A percentile compares a stretch with the other conserved stretches of the same genome.
Evolutionary conservation across 2,888 invertebrate species (phyloP).

Genomic region (Halocaridina rubra): DNA sequence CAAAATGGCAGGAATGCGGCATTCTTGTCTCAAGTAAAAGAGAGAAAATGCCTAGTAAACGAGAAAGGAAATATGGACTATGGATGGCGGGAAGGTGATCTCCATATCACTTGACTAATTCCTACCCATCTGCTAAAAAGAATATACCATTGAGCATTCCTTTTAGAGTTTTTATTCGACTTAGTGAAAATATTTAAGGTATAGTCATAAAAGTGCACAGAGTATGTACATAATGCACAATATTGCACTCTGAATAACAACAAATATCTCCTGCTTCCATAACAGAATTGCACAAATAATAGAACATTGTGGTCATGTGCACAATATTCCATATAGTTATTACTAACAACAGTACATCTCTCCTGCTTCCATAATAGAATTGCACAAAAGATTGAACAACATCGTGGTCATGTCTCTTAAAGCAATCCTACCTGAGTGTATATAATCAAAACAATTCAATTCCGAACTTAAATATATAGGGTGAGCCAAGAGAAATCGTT

Average conservation of each 20-base stretch:
- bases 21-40: too few species aligned
- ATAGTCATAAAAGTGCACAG: too few species aligned
- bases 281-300: not conserved
- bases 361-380: not conserved
- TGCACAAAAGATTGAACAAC: not conserved
- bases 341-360: not conserved
- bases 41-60: too few species aligned
- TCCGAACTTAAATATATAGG: not conserved
- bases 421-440: not conserved
- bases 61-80: too few species aligned
- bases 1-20: too few species aligned
- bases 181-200: too few species aligned
- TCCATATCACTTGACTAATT: too few species aligned
- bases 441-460: not conserved
- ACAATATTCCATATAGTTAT: not conserved
- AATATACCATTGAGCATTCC: too few species aligned
- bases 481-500: not conserved
- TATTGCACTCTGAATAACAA: not conserved
- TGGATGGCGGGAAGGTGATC: too few species aligned
- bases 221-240: too few species aligned
- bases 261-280: not conserved
- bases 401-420: not conserved
- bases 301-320: not conserved
- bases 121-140: too few species aligned
- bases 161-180: too few species aligned